Evolutionary conservation across 1,140 invertebrate genomes (phyloP).

Genomic region (Drosophila cardini): DNA sequence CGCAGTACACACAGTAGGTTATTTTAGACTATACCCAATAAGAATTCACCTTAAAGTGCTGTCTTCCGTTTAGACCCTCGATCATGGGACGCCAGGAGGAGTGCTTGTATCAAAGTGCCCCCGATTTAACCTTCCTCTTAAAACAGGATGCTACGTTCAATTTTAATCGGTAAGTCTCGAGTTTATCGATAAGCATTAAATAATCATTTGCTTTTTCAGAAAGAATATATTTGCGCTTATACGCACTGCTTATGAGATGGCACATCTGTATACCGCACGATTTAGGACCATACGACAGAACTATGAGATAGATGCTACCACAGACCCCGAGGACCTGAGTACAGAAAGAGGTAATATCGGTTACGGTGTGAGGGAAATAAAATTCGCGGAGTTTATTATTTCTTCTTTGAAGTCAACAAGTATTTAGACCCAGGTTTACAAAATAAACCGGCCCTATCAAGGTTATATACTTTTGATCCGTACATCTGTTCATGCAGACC

Average conservation of each 20-base stretch:
- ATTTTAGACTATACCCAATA: neutral
- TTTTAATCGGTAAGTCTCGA: conserved; percentile 83
- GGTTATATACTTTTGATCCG: no score
- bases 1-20: conserved; percentile 71
- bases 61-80: conserved; percentile 85
- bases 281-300: conserved; percentile 89
- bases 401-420: no score
- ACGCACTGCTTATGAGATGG: conserved; percentile 86
- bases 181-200: neutral
- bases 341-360: conserved; percentile 80
- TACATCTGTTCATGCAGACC: no score
- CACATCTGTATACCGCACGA: conserved; percentile 88
- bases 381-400: neutral
- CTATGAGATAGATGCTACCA: conserved; percentile 89
- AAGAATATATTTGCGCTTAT: conserved; percentile 67
- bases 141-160: conserved; percentile 86
- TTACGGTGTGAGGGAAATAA: neutral
- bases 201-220: conserved; percentile 18
- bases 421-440: no score
- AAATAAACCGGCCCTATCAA: no score
- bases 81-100: conserved; percentile 88
- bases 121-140: conserved; percentile 85
- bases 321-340: conserved; percentile 86
- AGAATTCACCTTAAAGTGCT: neutral
- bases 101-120: conserved; percentile 86